Evolutionary conservation across 2,888 invertebrate genomes (phyloP), one percentile per base, ranked within the genome.

Genomic region (Anorthoa munda): DNA sequence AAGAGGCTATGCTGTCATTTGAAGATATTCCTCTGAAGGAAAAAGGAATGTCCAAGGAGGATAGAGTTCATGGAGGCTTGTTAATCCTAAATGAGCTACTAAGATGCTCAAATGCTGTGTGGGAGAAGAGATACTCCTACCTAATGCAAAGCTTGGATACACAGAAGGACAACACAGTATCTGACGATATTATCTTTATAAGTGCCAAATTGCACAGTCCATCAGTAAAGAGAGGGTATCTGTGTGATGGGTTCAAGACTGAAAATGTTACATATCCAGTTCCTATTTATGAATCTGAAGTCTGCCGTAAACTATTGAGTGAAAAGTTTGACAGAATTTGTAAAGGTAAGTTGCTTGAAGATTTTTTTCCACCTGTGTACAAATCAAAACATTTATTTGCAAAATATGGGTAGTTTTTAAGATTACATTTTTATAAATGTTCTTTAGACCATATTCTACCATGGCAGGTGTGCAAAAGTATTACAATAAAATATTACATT

Each of bases 61-160:
- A 99, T 91, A 97, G 98, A 91, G 97, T 98, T 26, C 99, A 99
- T 92, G 99, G 99, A 48, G 98, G 99, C 0, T 95, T 99, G 18
- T 97, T 99, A 55, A 98, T 99, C 26, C 96, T 99, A 46, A 99
- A 99, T 94, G 99, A 99, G 93, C 95, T 99, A 4, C 96, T 99
- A 21, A 97, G 99, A 72, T 98, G 98, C 91, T 98, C 99, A 58
- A 99, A 99, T 95, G 97, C 98, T 0, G 97, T 97, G 39, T 99
- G 99, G 98, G 99, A 99, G 89, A 97, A 97, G 66, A 98, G 97
- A 84, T 98, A 98, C 89, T 97, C 97, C 73, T 94, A 97, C n/a
- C 92, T 98, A 1, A 98, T 98, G 95, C 97, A 97, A 63, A 97
- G 97, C 66, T 88, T 96, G 59, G 94, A 96, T 65, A 93, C 95